Percentiles rank a stretch among this genome's conserved stretches.
These are phyloP conservation scores for Apamea monoglypha DNA, from an alignment of 2,888 invertebrate species.

Conservation along the genomic window DNA sequence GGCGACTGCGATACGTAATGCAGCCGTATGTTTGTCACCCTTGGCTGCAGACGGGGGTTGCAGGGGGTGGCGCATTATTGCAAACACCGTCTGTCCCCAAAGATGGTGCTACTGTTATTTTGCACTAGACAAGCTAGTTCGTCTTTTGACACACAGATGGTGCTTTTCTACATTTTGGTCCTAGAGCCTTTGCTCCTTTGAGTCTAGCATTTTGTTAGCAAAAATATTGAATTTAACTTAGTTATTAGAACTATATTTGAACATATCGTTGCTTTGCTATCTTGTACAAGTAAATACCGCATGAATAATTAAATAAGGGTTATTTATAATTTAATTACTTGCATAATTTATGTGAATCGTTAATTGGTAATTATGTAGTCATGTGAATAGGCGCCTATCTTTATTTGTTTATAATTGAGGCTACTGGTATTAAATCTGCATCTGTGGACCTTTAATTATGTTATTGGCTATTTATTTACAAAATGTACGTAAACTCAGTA, in stretches of 20 bases:
- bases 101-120: conserved; percentile 89
- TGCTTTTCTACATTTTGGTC: conserved; percentile 64
- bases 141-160: conserved; percentile 85
- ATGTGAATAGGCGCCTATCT: conserved; percentile 12
- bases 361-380: conserved; percentile 36
- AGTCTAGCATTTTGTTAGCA: not conserved
- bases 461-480: conserved; percentile 2
- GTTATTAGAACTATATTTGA: not conserved
- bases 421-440: conserved; percentile 22
- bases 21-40: conserved; percentile 76
- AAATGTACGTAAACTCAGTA: not conserved
- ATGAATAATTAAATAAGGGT: conserved; percentile 39
- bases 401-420: conserved; percentile 39
- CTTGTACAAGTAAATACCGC: conserved; percentile 2
- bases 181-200: not conserved
- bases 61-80: conserved; percentile 84
- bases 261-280: conserved; percentile 1
- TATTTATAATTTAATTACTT: conserved; percentile 43
- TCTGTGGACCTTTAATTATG: conserved; percentile 8
- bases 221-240: not conserved
- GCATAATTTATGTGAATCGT: conserved; percentile 32
- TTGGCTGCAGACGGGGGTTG: conserved; percentile 78
- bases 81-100: conserved; percentile 80
- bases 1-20: conserved; percentile 72
- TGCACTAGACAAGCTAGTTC: conserved; percentile 83